A percentile compares a stretch with the other conserved stretches of the same genome.
phyloP scores from a whole-genome alignment of 37 sponge, comb jelly and placozoan genomes.

The Halichondria panicea region DNA sequence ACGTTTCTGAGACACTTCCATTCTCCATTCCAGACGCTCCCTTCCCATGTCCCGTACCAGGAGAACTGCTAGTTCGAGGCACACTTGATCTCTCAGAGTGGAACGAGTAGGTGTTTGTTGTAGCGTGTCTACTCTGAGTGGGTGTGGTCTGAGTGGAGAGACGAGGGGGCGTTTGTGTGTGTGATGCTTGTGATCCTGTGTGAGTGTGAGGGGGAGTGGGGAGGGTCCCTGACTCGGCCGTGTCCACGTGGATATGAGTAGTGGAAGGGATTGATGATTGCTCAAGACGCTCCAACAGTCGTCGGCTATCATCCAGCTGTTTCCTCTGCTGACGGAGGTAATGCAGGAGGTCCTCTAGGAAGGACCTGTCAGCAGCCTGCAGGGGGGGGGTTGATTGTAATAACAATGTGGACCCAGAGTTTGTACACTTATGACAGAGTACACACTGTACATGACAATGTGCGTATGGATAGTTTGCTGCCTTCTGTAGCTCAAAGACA shows the following conservation, averaged over 20 bases:
- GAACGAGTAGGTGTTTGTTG: too few species aligned
- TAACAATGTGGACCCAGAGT: too few species aligned
- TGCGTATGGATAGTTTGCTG: too few species aligned
- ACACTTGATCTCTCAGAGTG: too few species aligned
- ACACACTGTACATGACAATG: too few species aligned
- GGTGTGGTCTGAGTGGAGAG: background rate
- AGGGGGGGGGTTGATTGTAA: background rate
- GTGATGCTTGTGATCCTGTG: background rate
- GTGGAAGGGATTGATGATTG: background rate
- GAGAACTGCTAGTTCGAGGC: background rate
- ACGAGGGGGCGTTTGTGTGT: background rate
- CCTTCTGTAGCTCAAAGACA: too few species aligned
- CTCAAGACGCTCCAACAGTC: slow-evolving; percentile 40
- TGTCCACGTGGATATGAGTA: slow-evolving; percentile 1
- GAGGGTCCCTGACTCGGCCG: slow-evolving; percentile 34
- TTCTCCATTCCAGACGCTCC: background rate
- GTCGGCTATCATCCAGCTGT: slow-evolving; percentile 67
- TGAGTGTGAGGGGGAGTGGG: too few species aligned
- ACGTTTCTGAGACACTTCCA: background rate
- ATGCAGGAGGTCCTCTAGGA: slow-evolving; percentile 70
- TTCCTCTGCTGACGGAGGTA: slow-evolving; percentile 63
- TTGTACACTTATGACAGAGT: too few species aligned
- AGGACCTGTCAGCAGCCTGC: slow-evolving; percentile 44
- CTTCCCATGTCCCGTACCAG: background rate
- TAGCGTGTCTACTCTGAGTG: background rate